Percentiles rank a stretch among this genome's conserved stretches.
Evolutionary conservation across 1,140 invertebrate species (phyloP).

Genomic region (Trichomalopsis sarcophagae): DNA sequence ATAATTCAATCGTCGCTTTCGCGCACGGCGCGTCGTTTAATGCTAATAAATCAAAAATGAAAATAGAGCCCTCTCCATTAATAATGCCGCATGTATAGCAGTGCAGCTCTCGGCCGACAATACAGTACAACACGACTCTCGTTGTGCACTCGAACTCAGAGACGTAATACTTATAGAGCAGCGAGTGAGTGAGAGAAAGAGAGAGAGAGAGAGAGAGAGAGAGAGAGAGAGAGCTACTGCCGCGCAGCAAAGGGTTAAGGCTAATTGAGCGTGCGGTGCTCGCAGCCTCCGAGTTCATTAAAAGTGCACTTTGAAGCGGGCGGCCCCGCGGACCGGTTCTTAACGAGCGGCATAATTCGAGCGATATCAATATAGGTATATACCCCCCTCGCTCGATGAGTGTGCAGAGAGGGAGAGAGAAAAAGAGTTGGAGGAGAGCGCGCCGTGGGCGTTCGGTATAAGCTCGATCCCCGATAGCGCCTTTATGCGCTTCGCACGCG

Average conservation of each 20-base stretch:
- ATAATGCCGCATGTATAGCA: constrained; percentile 4
- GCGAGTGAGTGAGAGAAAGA: no score
- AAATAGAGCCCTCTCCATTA: constrained; percentile 24
- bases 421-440: neutral
- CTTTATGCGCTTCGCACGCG: neutral
- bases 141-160: neutral
- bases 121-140: neutral
- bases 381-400: constrained; percentile 6
- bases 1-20: constrained; percentile 28
- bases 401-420: neutral
- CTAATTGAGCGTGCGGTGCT: constrained; percentile 47
- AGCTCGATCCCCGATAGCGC: neutral
- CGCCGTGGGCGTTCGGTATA: constrained; percentile 32
- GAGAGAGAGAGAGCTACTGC: neutral
- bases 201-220: neutral
- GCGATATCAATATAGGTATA: constrained; percentile 44
- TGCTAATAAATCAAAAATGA: constrained; percentile 41
- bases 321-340: constrained; percentile 37
- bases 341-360: constrained; percentile 50
- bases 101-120: neutral
- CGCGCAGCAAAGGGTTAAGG: constrained; percentile 17
- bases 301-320: constrained; percentile 46
- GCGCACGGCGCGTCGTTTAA: constrained; percentile 2
- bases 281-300: constrained; percentile 41
- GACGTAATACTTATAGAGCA: no score